These are phyloP conservation scores for Papilio machaon DNA, from an alignment of 1,140 invertebrate genomes.

Conservation along the genomic window DNA sequence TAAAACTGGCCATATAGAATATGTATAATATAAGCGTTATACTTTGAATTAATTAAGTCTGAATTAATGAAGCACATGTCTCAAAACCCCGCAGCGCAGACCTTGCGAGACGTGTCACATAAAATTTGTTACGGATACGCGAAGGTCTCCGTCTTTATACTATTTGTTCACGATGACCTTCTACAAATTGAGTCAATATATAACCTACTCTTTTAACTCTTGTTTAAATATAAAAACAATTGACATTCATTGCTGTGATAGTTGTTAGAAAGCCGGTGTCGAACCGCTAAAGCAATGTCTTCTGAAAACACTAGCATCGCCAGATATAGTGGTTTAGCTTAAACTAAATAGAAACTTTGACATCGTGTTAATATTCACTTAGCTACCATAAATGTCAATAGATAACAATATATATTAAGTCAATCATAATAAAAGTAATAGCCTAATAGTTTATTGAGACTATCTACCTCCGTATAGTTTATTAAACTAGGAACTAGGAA, in stretches of 20 bases:
- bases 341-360: not conserved
- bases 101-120: conserved; percentile 34
- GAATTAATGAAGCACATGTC: conserved; percentile 32
- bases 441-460: not conserved
- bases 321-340: not conserved
- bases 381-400: not conserved
- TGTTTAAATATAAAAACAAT: not conserved
- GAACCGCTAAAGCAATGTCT: not conserved
- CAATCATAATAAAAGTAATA: too few relatives aligned
- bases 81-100: conserved; percentile 20
- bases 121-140: conserved; percentile 36
- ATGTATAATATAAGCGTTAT: not conserved
- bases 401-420: too few relatives aligned
- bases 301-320: not conserved
- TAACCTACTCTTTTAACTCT: not conserved
- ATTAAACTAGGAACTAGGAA: not conserved
- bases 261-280: not conserved
- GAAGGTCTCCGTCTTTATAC: conserved; percentile 19
- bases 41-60: conserved; percentile 10
- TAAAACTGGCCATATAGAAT: not conserved
- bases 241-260: not conserved
- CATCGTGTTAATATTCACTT: not conserved
- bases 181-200: conserved; percentile 8
- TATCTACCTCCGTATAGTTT: not conserved
- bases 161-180: conserved; percentile 25